These are phyloP conservation scores for Merluccius polli DNA, from an alignment of 2,797 vertebrate genomes.

Conservation along the genomic window DNA sequence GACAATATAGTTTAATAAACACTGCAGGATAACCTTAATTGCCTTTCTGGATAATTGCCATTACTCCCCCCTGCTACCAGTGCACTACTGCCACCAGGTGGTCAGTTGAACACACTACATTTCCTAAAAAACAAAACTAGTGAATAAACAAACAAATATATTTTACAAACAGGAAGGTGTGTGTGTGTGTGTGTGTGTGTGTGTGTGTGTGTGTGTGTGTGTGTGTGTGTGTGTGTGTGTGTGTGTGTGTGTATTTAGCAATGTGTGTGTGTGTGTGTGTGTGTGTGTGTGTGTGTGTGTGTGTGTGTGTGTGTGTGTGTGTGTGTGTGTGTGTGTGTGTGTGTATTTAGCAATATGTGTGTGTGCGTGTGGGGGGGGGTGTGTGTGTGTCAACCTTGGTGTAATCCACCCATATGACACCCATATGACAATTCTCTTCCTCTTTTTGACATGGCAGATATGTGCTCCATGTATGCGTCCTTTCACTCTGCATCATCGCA, in stretches of 20 bases:
- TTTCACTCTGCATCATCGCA: neutral
- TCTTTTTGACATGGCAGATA: neutral
- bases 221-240: neutral
- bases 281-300: slow-evolving; percentile 11
- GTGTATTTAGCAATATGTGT: slow-evolving; percentile 5
- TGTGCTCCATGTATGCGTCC: too few relatives aligned
- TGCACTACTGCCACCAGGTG: neutral
- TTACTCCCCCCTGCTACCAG: neutral
- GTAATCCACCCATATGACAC: neutral
- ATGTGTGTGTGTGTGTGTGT: neutral
- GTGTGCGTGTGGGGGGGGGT: too few relatives aligned
- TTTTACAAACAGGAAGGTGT: neutral
- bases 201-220: slow-evolving; percentile 10
- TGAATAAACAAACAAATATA: neutral
- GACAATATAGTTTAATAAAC: neutral
- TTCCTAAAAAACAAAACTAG: neutral
- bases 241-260: neutral
- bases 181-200: neutral
- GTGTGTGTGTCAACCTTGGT: neutral
- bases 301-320: neutral
- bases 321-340: neutral
- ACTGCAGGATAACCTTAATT: neutral
- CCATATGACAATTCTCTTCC: neutral
- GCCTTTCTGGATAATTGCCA: neutral
- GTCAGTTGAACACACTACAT: neutral